Evolutionary conservation across 2,113 vertebrate genomes (phyloP), one percentile per base, ranked within the genome.

Genomic region (Sapajus apella): DNA sequence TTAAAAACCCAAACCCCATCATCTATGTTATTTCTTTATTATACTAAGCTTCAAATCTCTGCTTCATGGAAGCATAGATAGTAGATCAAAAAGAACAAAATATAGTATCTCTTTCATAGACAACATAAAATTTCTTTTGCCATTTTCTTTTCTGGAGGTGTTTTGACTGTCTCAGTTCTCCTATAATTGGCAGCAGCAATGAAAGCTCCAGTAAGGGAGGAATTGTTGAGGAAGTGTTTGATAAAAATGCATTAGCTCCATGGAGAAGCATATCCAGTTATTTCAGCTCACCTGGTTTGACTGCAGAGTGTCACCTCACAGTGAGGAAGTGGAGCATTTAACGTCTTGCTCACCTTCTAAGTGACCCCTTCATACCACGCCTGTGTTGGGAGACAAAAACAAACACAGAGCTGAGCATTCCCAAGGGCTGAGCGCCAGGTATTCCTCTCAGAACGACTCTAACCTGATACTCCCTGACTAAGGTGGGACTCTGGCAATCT

Each of bases 381-480:
- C 98, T 98, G 93, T 98, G 96, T 97, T 98, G 98, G 98, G 97
- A 98, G 98, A 98, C 97, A 98, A 97, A 98, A 98, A 97, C 96
- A 98, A 99, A 99, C 98, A 98, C 96, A 98, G 90, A 90, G 47
- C 95, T 66, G 98, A 99, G 98, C 99, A 99, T 99, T 99, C 98
- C 98, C 98, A 98, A 98, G 98, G 98, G 98, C 95, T 97, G 98
- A 98, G 98, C 95, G 97, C 98, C 95, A 87, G 96, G 97, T 98
- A 98, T 98, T 98, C 98, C 98, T 97, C 98, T 98, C 97, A 98
- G 97, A 99, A 98, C 97, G 80, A 85, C 94, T 98, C 98, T 98
- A 96, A 98, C 98, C 95, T 77, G 98, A 98, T 98, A 98, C 98
- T 98, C 97, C 25, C 8, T 97, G 98, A 98, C 72, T 80, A 90